Base-by-base conservation (phyloP, 2,888 invertebrate species). In the Spodoptera picta region DNA sequence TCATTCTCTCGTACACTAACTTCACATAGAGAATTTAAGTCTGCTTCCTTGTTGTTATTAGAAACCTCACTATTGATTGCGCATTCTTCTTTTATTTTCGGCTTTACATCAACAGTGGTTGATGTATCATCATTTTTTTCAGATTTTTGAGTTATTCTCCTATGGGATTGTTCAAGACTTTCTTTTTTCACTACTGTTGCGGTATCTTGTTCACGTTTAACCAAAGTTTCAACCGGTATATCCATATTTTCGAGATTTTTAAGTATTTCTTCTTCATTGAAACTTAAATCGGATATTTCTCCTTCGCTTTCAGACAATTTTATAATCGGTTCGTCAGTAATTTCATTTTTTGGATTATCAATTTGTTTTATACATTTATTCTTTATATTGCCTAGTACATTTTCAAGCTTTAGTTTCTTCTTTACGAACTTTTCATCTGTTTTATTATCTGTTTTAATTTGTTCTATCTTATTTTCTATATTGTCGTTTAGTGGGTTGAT, bases 361-460 rank as follows among this genome's bases (percentile, higher is more conserved):
- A 43, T 64, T 7, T 42, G 19, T 24, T n/a, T 27, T 14, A 6
- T 6, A 12, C 27, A 23, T 73, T 82, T 89, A 43, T 72, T 84
- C 75, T 87, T 91, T 12, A 93, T 85, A 61, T 80, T 85, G 9
- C 83, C 83, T 50, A 88, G 61, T 5, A 88, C 58, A 31, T 69
- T 76, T 81, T 93, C 93, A 42, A 94, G 64, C 75, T 92, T 93
- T 0, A 65, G 83, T 10, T 87, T 82, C 67, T 91, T 92, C 9
- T 84, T 83, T 1, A 80, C 73, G 43, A 90, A 90, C 65, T 77
- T 86, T 0, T 79, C 79, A 31, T 85, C 86, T 24, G 65, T 60
- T 10, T 47, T 66, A 4, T 48, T 62, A 2, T 27, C 1, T 9
- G 6, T 54, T 69, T 73, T 42, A 60, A 27, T 6, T n/a, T 58